A percentile compares a stretch with the other conserved stretches of the same genome.
phyloP scores from a whole-genome alignment of 2,113 vertebrate genomes.

The Pituophis catenifer region DNA sequence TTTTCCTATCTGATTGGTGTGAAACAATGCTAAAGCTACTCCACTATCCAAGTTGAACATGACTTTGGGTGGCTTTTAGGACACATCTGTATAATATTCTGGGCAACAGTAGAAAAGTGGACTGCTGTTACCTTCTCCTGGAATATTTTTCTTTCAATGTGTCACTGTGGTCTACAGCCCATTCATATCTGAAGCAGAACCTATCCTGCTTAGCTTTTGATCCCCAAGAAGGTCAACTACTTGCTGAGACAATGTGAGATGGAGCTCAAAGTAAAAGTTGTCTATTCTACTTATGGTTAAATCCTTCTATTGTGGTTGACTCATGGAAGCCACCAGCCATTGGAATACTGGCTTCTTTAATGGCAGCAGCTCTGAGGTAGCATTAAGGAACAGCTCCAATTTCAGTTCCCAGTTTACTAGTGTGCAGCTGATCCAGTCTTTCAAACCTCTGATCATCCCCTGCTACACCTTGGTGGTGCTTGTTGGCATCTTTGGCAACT shows the following conservation, averaged over 20 bases:
- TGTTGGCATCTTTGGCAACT: slow-evolving; percentile 82
- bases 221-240: neutral
- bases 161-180: neutral
- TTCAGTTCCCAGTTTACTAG: slow-evolving; percentile 74
- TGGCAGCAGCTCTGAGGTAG: slow-evolving; percentile 63
- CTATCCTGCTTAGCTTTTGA: neutral
- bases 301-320: neutral
- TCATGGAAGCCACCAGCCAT: slow-evolving; percentile 30
- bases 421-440: slow-evolving; percentile 83
- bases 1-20: neutral
- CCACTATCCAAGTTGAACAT: neutral
- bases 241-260: neutral
- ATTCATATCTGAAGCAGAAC: neutral
- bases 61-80: neutral
- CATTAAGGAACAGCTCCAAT: slow-evolving; percentile 69
- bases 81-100: neutral
- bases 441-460: slow-evolving; percentile 83
- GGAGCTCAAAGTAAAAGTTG: neutral
- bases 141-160: neutral
- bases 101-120: neutral
- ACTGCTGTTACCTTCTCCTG: neutral
- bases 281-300: neutral
- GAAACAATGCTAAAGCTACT: neutral
- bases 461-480: slow-evolving; percentile 83
- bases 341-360: slow-evolving; percentile 32